Conservation (phyloP, 2,113 vertebrate genomes). For the Strix aluco region DNA sequence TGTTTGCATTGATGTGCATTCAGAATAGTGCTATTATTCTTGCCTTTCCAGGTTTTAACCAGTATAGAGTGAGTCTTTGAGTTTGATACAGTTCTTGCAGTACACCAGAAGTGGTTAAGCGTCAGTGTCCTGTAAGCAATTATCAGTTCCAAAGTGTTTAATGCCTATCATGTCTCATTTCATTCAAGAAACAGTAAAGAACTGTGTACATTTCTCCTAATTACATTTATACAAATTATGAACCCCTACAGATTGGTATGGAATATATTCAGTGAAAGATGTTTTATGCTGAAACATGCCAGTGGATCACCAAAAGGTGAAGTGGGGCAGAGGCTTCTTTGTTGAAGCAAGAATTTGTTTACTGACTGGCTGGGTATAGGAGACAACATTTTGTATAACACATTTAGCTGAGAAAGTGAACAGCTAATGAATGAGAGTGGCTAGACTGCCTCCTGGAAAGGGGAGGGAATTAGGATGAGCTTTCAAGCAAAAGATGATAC, state of each 20-base stretch:
- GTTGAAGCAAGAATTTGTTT: not conserved
- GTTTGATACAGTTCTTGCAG: not conserved
- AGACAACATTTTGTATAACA: not conserved
- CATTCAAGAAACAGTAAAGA: not conserved
- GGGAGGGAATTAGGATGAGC: not conserved
- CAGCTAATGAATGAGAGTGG: not conserved
- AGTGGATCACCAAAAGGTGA: not conserved
- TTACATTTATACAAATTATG: not conserved
- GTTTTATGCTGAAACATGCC: not conserved
- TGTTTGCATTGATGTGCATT: not conserved
- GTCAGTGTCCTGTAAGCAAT: not conserved
- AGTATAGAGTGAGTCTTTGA: not conserved
- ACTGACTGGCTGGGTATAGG: not conserved
- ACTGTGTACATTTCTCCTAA: not conserved
- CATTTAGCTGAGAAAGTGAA: not conserved
- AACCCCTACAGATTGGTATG: not conserved
- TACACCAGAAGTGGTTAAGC: not conserved
- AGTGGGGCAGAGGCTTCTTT: not conserved
- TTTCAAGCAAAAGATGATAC: not conserved
- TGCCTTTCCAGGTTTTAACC: not conserved
- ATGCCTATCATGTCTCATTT: not conserved
- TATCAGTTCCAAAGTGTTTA: not conserved
- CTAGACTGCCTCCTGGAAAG: not conserved
- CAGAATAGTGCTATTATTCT: not conserved
- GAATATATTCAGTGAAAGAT: not conserved